phyloP scores from a whole-genome alignment of 2,888 invertebrate genomes.

The Scaptodrosophila latifasciaeformis region DNA sequence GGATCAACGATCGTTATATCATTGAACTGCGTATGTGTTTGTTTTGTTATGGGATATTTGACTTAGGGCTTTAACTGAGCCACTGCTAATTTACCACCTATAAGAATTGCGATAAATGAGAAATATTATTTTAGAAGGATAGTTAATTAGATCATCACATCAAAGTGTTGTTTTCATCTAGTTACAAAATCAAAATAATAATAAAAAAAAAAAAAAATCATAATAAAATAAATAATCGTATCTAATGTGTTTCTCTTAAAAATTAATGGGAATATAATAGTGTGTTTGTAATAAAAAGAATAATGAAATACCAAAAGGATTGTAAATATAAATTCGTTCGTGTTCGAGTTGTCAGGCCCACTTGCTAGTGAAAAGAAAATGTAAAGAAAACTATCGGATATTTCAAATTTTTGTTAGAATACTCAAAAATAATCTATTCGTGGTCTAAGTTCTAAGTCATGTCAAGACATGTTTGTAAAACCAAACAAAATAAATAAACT shows the following conservation, averaged over 20 bases:
- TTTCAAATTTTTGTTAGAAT: no score
- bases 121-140: conserved; percentile 65
- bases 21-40: conserved; percentile 66
- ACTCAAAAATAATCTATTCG: no score
- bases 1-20: conserved; percentile 34
- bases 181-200: no score
- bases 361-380: no score
- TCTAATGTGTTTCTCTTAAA: neutral
- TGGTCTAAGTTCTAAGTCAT: no score
- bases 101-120: conserved; percentile 71
- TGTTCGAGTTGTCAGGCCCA: no score
- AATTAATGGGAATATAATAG: neutral
- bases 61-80: conserved; percentile 67
- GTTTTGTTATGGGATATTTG: conserved; percentile 51
- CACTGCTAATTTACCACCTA: conserved; percentile 71
- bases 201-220: conserved; percentile 15
- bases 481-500: neutral
- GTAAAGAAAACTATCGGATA: no score
- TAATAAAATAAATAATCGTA: neutral
- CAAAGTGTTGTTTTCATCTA: no score
- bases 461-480: no score
- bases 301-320: no score
- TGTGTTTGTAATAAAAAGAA: neutral
- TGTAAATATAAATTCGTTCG: no score
- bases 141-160: conserved; percentile 44